Evolutionary conservation across 1,140 invertebrate species (phyloP), one percentile per base, ranked within the genome.

Genomic region (Tribolium madens): DNA sequence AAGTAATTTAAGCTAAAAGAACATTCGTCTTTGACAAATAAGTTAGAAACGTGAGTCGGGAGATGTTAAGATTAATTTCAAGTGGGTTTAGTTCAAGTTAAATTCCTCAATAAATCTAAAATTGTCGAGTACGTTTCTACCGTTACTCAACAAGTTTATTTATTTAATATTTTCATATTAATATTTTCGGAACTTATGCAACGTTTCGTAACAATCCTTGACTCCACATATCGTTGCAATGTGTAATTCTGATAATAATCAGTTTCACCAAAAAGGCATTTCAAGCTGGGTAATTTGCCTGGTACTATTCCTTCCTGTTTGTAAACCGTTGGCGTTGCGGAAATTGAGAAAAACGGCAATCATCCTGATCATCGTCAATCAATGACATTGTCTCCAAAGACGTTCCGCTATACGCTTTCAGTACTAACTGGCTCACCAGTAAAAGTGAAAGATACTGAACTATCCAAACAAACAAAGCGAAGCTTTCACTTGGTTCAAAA

Each of bases 371-470:
- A 69, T 69, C 68, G 68, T 79, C 78, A 76, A 75, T 75, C 76
- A 77, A 75, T 68, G 71, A 79, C 80, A 81, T 76, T 79, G 73
- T 64, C 47, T 73, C 68, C 15, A 52, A 72, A 72, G 70, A 72
- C 52, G 78, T 76, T 75, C 78, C 78, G 75, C 76, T 78, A 80
- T 77, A 78, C 74, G 76, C 80, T 79, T 79, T 75, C 76, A 60
- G 60, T 78, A 75, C 26, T 75, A 81, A 74, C 76, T 79, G 78
- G 79, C 70, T 73, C 79, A 79, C 26, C 47, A 69, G 79, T 79
- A 80, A 80, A 80, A 80, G 79, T 80, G 79, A 80, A 80, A 79
- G 77, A 79, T 15, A 15, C 46, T 10, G 68, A 52, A 75, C 72
- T 71, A 73, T 12, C 50, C 9, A 73, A 77, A 76, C 72, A 69